These are phyloP conservation scores for Melanaphis sacchari DNA, from an alignment of 1,140 invertebrate genomes.

Conservation along the genomic window DNA sequence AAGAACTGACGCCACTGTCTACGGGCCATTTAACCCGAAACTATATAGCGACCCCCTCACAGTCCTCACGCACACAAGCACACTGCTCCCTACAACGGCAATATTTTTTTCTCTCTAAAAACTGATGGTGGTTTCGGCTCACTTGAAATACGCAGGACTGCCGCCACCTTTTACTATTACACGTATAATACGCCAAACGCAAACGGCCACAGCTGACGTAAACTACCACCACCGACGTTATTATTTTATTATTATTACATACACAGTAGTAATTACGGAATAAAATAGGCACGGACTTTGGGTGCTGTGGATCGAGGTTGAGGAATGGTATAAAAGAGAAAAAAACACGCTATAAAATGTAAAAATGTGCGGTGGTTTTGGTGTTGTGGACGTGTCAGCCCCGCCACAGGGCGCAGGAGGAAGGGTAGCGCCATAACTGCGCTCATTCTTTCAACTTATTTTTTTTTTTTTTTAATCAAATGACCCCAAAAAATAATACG, in stretches of 20 bases:
- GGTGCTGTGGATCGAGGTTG: neutral
- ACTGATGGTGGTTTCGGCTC: neutral
- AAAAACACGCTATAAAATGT: constrained; percentile 23
- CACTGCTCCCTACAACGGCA: neutral
- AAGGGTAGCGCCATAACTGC: neutral
- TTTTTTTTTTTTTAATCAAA: constrained; percentile 12
- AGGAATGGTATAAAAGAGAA: neutral
- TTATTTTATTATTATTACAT: constrained; percentile 1
- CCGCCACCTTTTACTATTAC: constrained; percentile 9
- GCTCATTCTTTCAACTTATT: neutral
- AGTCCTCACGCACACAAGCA: no score
- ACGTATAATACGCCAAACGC: neutral
- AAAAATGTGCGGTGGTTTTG: neutral
- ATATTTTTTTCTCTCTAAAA: constrained; percentile 2
- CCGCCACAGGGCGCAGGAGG: neutral
- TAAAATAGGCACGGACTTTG: neutral
- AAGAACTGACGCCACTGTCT: neutral
- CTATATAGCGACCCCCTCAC: neutral
- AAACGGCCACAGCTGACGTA: constrained; percentile 41
- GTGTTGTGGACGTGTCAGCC: neutral
- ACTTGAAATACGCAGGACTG: neutral
- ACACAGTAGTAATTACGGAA: neutral
- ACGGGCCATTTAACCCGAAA: constrained; percentile 36
- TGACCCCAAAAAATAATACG: neutral
- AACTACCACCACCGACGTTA: neutral